Evolutionary conservation across 2,797 vertebrate genomes (phyloP), one percentile per base, ranked within the genome.

Genomic region (Mus spretus): DNA sequence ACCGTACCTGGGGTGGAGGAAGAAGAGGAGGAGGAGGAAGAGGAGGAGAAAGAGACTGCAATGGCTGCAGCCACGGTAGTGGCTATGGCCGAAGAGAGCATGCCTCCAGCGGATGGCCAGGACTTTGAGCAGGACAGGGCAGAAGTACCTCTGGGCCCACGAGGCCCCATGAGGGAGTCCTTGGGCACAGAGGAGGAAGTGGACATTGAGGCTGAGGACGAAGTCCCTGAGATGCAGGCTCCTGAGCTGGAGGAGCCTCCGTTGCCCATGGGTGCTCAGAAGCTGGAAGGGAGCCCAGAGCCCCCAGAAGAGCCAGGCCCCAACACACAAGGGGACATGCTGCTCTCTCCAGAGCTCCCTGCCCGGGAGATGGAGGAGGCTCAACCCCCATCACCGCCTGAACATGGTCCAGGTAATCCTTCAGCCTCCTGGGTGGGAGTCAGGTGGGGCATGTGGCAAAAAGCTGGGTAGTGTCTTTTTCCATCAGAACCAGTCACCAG

Each of bases 191-290:
- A 98, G 77, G 98, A 97, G 84, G 98, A 98, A 57, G 97, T 96
- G 88, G 98, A 99, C 77, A 86, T 98, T 3, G 95, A 96, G 67
- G 97, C 97, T 14, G 98, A 98, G 61, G 98, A 97, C 1, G 94
- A 97, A 77, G 98, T 93, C 85, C 98, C 98, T n/a, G n/a, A 98
- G 96, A 97, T 98, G 74, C 93, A 85, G 82, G 94, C 98, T 53
- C 95, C 98, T 3, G 50, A 95, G 86, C 97, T 84, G 3, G 8
- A 97, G 0, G 98, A 98, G 65, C 97, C 96, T 80, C 96, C 98
- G 20, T 91, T 98, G 96, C 93, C 95, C 0, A 96, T 98, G 92
- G 96, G 93, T 28, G 98, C 98, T 63, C 98, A 98, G 95, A 98
- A 98, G 90, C 98, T 97, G 37, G 97, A 96, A 1, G 97, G 65